Evolutionary conservation across 2,888 invertebrate genomes (phyloP), one percentile per base, ranked within the genome.

Genomic region (Metallyticus violacea): DNA sequence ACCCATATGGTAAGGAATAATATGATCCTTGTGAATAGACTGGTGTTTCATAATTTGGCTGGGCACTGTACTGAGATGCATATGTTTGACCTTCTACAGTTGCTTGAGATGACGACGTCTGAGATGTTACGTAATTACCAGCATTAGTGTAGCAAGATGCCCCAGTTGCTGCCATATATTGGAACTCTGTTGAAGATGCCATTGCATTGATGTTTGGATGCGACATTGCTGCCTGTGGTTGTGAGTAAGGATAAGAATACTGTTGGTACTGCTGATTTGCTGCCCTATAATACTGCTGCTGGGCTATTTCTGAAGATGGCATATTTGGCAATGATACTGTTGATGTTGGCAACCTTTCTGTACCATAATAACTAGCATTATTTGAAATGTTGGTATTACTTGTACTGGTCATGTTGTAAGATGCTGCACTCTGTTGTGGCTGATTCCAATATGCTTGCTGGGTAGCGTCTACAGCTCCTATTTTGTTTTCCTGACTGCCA

Each of bases 1-100:
- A 93, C 0, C 93, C 93, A 85, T 94, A 93, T 0, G 93, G 93
- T 26, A 89, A 86, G 9, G 91, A 89, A 88, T 93, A 93, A 89
- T 93, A 93, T 89, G 87, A 27, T 86, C 83, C 79, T 78, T 85
- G 85, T 78, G 85, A 77, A 62, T 83, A 86, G 7, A n/a, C 76
- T 15, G 83, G 30, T 40, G 76, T 81, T 40, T 62, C 40, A 15
- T 7, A 27, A 25, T 22, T 15, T 22, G 79, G 77, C 25, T 28
- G 80, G 26, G 85, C 26, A 29, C 77, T 86, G 81, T 88, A 89
- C 85, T 90, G 89, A 15, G 87, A 88, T 26, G 89, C 89, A 85
- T 88, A 89, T 22, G 88, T 84, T 78, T 87, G 87, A 6, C 86
- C 89, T 25, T 89, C 89, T 87, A 91, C 91, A 2, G 92, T 90